phyloP scores from a whole-genome alignment of 1,140 invertebrate genomes.

The Orussus abietinus region DNA sequence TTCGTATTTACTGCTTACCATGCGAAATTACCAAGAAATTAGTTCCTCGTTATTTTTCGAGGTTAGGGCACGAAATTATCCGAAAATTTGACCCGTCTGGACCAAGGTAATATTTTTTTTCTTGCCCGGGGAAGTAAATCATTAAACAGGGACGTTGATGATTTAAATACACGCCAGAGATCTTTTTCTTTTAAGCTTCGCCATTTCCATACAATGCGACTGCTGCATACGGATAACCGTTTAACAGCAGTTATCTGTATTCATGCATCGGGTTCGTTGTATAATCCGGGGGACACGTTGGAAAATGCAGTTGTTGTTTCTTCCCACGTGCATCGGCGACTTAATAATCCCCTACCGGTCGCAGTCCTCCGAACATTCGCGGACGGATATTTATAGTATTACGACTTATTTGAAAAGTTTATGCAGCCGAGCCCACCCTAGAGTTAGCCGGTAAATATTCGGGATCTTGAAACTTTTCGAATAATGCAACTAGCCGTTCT shows the following conservation, averaged over 20 bases:
- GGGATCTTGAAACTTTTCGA: slow-evolving; percentile 20
- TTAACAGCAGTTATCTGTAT: neutral
- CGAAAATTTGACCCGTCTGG: too few relatives aligned
- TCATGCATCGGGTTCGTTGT: too few relatives aligned
- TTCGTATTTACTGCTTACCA: too few relatives aligned
- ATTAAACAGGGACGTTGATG: too few relatives aligned
- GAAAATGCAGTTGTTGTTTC: neutral
- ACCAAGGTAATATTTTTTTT: too few relatives aligned
- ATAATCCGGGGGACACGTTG: too few relatives aligned
- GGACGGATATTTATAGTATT: slow-evolving; percentile 25
- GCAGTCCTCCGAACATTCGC: slow-evolving; percentile 10
- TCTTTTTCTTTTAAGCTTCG: slow-evolving; percentile 14
- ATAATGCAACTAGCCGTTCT: slow-evolving; percentile 13
- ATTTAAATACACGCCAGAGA: too few relatives aligned
- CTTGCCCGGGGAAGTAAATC: too few relatives aligned
- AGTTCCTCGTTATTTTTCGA: too few relatives aligned
- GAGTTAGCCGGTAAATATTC: slow-evolving; percentile 29
- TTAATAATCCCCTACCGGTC: neutral
- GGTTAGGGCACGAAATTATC: too few relatives aligned
- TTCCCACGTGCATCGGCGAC: neutral
- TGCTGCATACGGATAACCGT: slow-evolving; percentile 1
- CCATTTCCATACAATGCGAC: slow-evolving; percentile 26
- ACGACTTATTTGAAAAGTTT: slow-evolving; percentile 42
- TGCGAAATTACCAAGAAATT: too few relatives aligned
- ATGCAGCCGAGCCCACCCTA: slow-evolving; percentile 27